Percentiles rank a stretch among this genome's conserved stretches.
Conservation (phyloP, 1,140 invertebrate species). For the Diuraphis noxia region DNA sequence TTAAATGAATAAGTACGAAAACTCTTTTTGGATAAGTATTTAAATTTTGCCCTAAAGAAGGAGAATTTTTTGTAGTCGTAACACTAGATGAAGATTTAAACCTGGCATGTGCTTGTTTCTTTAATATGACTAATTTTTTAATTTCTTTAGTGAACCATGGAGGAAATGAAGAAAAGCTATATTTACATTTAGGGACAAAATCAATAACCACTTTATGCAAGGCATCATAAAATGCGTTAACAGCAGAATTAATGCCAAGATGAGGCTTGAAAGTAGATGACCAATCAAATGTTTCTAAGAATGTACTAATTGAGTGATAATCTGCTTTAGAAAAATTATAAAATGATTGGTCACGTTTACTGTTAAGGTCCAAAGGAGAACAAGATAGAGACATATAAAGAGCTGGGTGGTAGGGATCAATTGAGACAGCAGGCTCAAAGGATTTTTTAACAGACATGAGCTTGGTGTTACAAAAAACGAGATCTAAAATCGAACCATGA, state of each 20-base stretch:
- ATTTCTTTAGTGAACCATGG: background rate
- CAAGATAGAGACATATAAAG: background rate
- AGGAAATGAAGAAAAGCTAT: background rate
- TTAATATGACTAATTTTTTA: background rate
- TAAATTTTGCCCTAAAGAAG: too few relatives aligned
- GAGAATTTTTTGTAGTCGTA: too few relatives aligned
- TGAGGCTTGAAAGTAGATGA: background rate
- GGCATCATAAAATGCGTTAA: background rate
- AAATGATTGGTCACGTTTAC: background rate
- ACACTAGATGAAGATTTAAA: background rate
- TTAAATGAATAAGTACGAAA: too few relatives aligned
- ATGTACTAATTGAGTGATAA: background rate
- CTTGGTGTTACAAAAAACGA: background rate
- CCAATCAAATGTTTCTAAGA: background rate
- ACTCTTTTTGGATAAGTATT: too few relatives aligned
- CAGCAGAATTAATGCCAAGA: background rate
- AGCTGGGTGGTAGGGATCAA: background rate
- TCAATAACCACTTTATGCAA: background rate
- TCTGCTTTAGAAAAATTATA: background rate
- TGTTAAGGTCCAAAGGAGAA: background rate
- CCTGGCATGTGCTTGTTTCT: background rate
- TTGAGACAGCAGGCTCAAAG: background rate
- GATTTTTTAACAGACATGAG: background rate
- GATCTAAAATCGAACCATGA: background rate
- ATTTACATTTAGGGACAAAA: too few relatives aligned